A percentile compares a stretch with the other conserved stretches of the same genome.
These are phyloP conservation scores for Laothoe populi DNA, from an alignment of 2,888 invertebrate species.

Conservation along the genomic window DNA sequence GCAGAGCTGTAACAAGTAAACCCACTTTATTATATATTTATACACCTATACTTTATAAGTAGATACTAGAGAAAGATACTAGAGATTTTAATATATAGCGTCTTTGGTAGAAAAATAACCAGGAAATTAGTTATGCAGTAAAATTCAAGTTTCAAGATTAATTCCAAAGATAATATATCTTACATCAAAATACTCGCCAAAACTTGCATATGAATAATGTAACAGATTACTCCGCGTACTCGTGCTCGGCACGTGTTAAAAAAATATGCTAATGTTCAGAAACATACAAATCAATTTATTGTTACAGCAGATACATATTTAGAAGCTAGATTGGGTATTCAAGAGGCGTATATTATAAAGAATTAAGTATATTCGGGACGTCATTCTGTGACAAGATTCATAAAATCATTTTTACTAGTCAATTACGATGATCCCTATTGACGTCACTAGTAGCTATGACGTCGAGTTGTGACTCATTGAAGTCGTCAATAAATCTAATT, in stretches of 20 bases:
- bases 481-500: too few species aligned
- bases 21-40: too few species aligned
- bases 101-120: not conserved
- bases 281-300: constrained; percentile 17
- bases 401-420: not conserved
- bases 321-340: not conserved
- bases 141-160: too few species aligned
- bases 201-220: constrained; percentile 13
- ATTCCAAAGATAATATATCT: not conserved
- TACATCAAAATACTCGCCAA: not conserved
- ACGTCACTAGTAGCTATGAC: not conserved
- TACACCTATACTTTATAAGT: too few species aligned
- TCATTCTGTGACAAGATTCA: not conserved
- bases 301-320: constrained; percentile 9
- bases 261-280: constrained; percentile 20
- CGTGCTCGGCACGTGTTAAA: constrained; percentile 9
- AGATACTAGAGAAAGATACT: too few species aligned
- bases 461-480: not conserved
- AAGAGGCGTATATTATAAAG: not conserved
- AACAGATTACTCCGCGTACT: constrained; percentile 3
- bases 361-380: not conserved
- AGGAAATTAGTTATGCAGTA: too few species aligned
- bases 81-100: too few species aligned
- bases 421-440: not conserved
- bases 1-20: too few species aligned